Conservation (phyloP, 1,140 invertebrate species). For the Drosophila neocordata region DNA sequence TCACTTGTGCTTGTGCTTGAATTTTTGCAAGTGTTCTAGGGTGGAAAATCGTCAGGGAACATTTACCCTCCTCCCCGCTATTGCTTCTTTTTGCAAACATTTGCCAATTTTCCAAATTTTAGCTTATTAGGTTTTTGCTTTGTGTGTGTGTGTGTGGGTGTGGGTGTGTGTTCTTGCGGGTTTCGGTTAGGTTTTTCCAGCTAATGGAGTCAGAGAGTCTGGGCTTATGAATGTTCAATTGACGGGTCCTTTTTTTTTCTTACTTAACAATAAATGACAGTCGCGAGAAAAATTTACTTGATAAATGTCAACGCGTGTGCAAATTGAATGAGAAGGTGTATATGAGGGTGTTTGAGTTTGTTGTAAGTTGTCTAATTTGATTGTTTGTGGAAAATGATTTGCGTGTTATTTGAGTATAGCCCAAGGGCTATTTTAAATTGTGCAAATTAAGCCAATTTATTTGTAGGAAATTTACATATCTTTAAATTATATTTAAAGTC, state of each 20-base stretch:
- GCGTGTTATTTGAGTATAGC: constrained; percentile 29
- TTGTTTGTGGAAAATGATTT: constrained; percentile 57
- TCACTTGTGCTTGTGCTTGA: constrained; percentile 51
- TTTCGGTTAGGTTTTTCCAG: constrained; percentile 16
- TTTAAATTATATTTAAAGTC: too few species aligned
- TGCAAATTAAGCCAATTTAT: constrained; percentile 67
- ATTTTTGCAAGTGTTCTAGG: constrained; percentile 20
- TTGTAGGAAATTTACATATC: background rate
- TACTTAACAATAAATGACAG: constrained; percentile 63
- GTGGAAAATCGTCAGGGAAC: background rate
- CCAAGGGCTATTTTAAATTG: constrained; percentile 27
- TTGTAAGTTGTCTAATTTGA: constrained; percentile 55
- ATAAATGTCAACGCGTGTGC: constrained; percentile 71
- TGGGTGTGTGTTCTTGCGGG: constrained; percentile 53
- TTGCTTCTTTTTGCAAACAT: background rate
- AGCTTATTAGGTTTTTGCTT: constrained; percentile 62
- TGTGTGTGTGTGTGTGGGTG: constrained; percentile 4
- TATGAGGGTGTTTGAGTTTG: background rate
- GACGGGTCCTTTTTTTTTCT: constrained; percentile 32
- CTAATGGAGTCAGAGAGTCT: constrained; percentile 31
- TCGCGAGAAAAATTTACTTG: constrained; percentile 49
- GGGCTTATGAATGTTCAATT: constrained; percentile 73
- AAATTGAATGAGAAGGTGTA: background rate
- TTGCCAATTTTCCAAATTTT: constrained; percentile 65
- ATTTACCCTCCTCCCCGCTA: background rate